Base-by-base conservation (phyloP, 2,113 vertebrate genomes). In the Puntigrus tetrazona region DNA sequence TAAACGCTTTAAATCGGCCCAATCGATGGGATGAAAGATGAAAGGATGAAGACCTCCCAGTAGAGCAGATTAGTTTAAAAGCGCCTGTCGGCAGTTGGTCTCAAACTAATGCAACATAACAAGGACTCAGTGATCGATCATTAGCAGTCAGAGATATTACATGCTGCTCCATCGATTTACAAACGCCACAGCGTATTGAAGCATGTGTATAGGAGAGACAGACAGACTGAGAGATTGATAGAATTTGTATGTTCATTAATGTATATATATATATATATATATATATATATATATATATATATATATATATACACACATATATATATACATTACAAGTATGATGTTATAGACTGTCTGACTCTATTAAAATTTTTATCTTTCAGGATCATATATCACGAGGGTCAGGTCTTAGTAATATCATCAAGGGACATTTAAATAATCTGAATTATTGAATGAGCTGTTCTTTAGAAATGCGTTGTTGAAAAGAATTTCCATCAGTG, bases 61-160 rank as follows among this genome's bases (percentile, higher is more conserved):
- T 45, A 80, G 78, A 47, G 16, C 59, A 80, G 78, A 80, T 80
- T 31, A 70, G 65, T 70, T 81, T 69, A 47, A 81, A 70, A 81
- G 61, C 9, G 7, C 20, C 45, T 70, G 79, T 81, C 79, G 6
- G 61, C 45, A 20, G 79, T 81, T 22, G 79, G 79, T 70, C 79
- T 81, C 63, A 50, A 81, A 55, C 79, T 81, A 81, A 81, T 81
- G 79, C 63, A 70, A 65, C 65, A 70, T 81, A 81, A 81, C 47
- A 70, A 70, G 79, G 52, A 29, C 79, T 55, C 10, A 10, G 63
- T 70, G 18, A 81, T 81, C 22, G 79, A 81, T 70, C 79, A 81
- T 70, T 80, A 65, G 3, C 78, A 45, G 78, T 65, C 57, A 80
- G 59, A 80, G 78, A 80, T 80, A 69, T 81, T 70, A 81, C 79